Evolutionary conservation across 2,113 vertebrate genomes (phyloP), one percentile per base, ranked within the genome.

Genomic region (Gymnocephalus cernua): DNA sequence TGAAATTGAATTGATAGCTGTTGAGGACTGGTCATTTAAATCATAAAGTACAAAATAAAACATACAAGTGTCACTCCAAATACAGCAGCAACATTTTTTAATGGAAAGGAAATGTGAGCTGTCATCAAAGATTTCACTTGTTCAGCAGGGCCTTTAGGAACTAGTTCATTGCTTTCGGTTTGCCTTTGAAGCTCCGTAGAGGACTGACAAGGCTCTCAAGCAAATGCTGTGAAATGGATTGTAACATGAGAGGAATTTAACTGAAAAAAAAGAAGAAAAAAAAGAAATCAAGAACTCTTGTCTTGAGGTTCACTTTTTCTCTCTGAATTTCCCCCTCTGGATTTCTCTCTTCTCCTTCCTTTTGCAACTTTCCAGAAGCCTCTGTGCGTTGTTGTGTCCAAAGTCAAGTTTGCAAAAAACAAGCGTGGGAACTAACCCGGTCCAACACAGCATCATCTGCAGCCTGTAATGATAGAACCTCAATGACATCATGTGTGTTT

Each of bases 381-480:
- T 87, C 72, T 78, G 64, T 59, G 73, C 77, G 23, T 75, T 78
- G 70, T 56, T 48, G 72, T 74, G 67, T 84, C 71, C 75, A 41
- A 83, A 84, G 68, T 54, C 57, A 78, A 66, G 73, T 75, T 51
- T 83, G 77, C 80, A 88, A 84, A 38, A 75, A 84, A 88, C 86
- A 80, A 90, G 84, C 85, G 80, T 93, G 94, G 93, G 93, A 94
- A 91, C 86, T 70, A 58, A 53, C 82, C 58, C 18, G 25, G 83
- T 79, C 67, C 68, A 72, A 83, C 67, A 45, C 47, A 44, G 74
- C 78, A 81, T 87, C 85, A 62, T 91, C 80, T 83, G 85, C 86
- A 93, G 88, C 85, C 88, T 94, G 85, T 91, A 91, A 93, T 91
- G 93, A 90, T 85, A 56, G 85, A 94, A 89, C 90, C 90, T 94